Base-by-base conservation (phyloP, 2,797 vertebrate genomes). In the Delichon dasypus region DNA sequence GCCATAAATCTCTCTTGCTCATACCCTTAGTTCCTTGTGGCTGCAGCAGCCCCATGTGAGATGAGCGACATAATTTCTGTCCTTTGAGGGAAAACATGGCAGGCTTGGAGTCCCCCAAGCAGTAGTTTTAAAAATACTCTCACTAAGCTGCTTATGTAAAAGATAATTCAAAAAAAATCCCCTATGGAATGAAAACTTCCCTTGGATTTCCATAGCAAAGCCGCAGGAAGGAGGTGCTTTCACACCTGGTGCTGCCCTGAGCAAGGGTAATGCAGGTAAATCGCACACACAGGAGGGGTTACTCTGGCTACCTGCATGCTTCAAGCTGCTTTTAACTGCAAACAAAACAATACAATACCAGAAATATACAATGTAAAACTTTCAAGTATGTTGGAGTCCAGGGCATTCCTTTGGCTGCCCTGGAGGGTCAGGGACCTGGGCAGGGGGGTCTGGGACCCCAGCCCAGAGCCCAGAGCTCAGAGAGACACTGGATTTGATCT, bases 1-100 rank as follows among this genome's bases (percentile, higher is more conserved):
- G 60, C 68, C 62, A 32, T 22, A 47, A 57, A 70, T 53, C 32
- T 48, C 44, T 40, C 55, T 38, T 23, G n/a, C 55, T 67, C 7
- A 8, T 11, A 1, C 3, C n/a, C 40, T 42, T 4, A 36, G 45
- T 34, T 66, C 80, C 22, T 5, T 0, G 0, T 16, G 66, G 42
- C 60, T 38, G 12, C 42, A 34, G 83, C 40, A 85, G 50, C 58
- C 38, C 2, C 3, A 3, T 0, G 11, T 32, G 72, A 42, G 78
- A 36, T 22, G 14, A 23, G 61, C 0, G 0, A 30, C 5, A 4
- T 21, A 2, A 26, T 11, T 42, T 44, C 77, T 50, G 58, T 50
- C 47, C 68, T 66, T 48, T 22, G 62, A 57, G 71, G 58, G 13
- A 42, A 71, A 68, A 32, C n/a, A 5, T 1, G 11, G 42, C 74